These are phyloP conservation scores for Egretta garzetta DNA, from an alignment of 2,113 vertebrate species.

Conservation along the genomic window DNA sequence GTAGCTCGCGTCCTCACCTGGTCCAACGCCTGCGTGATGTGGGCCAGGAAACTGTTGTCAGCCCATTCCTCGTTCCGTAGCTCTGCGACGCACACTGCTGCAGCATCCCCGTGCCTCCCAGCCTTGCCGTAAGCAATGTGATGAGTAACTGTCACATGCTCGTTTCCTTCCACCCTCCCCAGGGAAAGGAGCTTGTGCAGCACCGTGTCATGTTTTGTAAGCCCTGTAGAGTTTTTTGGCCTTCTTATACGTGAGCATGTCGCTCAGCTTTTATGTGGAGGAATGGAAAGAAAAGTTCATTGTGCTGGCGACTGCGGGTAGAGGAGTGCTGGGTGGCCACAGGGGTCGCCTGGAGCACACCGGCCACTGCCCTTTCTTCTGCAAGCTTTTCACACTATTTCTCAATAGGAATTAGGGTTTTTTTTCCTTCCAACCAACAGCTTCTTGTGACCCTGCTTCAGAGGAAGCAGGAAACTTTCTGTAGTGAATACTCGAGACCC, in stretches of 20 bases:
- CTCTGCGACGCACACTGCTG: neutral
- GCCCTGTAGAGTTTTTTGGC: neutral
- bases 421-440: neutral
- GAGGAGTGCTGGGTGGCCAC: neutral
- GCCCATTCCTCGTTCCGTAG: neutral
- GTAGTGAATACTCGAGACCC: neutral
- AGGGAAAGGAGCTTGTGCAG: neutral
- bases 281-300: neutral
- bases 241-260: rapidly evolving
- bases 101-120: neutral
- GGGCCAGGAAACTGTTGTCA: neutral
- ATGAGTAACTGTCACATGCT: neutral
- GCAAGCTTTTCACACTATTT: neutral
- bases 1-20: neutral
- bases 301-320: neutral
- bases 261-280: neutral
- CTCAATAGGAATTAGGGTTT: neutral
- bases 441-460: neutral
- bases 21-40: neutral
- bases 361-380: neutral
- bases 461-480: neutral
- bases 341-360: neutral
- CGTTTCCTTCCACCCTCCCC: neutral
- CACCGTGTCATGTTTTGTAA: neutral
- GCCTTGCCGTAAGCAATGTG: neutral